Evolutionary conservation across 2,888 invertebrate genomes (phyloP).

Genomic region (Melieria crassipennis): DNA sequence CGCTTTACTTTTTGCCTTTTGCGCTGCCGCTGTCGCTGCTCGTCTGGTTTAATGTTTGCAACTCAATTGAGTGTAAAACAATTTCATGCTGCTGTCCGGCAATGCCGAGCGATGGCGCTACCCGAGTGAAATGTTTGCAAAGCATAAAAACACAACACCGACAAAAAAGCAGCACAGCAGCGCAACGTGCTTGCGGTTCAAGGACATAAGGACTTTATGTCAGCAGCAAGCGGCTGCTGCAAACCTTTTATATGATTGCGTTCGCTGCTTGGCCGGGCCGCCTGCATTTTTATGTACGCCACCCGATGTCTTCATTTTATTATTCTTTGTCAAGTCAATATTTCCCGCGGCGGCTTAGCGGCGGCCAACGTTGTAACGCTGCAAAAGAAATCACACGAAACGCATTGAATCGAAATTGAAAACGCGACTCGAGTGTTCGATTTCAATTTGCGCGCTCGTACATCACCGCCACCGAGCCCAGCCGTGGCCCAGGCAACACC

Average conservation of each 20-base stretch:
- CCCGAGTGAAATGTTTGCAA: conserved; percentile 11
- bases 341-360: background rate
- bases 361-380: background rate
- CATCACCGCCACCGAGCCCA: conserved; percentile 49
- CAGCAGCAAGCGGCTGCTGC: conserved; percentile 9
- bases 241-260: conserved; percentile 18
- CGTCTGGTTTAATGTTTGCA: conserved; percentile 50
- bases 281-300: background rate
- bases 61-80: conserved; percentile 61
- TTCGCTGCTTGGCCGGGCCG: background rate
- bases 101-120: background rate
- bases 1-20: background rate
- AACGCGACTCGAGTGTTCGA: conserved; percentile 31
- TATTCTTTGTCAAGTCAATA: conserved; percentile 18
- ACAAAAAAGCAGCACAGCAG: conserved; percentile 9
- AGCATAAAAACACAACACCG: background rate
- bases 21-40: background rate
- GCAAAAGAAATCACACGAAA: conserved; percentile 13
- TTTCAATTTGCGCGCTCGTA: conserved; percentile 57
- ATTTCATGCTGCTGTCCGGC: conserved; percentile 52
- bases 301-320: background rate
- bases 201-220: conserved; percentile 23
- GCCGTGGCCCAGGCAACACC: no score
- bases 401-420: conserved; percentile 30
- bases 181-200: conserved; percentile 27